Evolutionary conservation across 1,140 invertebrate genomes (phyloP), one percentile per base, ranked within the genome.

Genomic region (Brachionus angularis): DNA sequence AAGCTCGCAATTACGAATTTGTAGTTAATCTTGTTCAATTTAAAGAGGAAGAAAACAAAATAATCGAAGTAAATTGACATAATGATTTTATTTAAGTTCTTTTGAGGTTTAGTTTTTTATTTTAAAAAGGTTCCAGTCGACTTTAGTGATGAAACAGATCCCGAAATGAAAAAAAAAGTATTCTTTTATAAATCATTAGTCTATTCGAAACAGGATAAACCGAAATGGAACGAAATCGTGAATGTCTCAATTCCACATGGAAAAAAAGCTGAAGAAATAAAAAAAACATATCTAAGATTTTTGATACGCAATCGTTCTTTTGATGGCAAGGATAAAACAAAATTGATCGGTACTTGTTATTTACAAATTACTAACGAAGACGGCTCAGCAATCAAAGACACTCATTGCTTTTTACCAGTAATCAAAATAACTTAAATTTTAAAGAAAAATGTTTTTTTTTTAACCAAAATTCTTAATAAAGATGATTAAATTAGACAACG

Each of bases 171-270:
- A 34, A 36, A 50, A 29, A 42, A 29, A 25, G 16, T 52, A 2
- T 50, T 70, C 31, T 70, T 70, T 12, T 70, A 52, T 31, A 70
- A 50, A 42, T 70, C 67, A 52, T 52, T 52, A 18, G 67, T 70
- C n/a, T 70, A 39, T 70, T 5, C 18, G 5, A 70, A 70, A 52
- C 46, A 50, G 12, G 67, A 70, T 31, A 70, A 70, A 44, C 67
- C 67, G n/a, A 70, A 52, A 44, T 70, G 67, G 67, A 52, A 52
- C 31, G 67, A 70, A 70, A 53, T 50, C 7, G 46, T 70, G 1
- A 50, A 50, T 2, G 50, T 70, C 23, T 21, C 21, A 1, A 67
- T 67, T 47, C 62, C 62, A 36, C 44, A 27, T 18, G 62, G 62
- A 5, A 67, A 67, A 36, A 67, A 67, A 36, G 62, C 34, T 10